These are phyloP conservation scores for Amblyteles armatorius DNA, from an alignment of 2,888 invertebrate species.

Conservation along the genomic window DNA sequence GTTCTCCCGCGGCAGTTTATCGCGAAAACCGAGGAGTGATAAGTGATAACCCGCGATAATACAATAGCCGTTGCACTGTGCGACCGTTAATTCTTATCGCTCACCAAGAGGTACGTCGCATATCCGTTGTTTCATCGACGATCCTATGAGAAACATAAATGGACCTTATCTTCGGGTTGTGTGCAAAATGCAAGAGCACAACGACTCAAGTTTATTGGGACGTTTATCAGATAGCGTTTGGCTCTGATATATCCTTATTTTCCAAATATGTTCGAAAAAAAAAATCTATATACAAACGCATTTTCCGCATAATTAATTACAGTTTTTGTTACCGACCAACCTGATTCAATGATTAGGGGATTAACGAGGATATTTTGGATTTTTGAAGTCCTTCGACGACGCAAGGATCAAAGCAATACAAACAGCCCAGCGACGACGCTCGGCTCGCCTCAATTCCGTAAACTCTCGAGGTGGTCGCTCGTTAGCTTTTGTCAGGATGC, in stretches of 20 bases:
- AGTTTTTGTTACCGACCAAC: no score
- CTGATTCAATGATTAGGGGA: not conserved
- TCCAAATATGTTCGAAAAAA: not conserved
- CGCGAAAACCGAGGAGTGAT: slow-evolving; percentile 20
- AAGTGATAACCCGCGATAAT: slow-evolving; percentile 30
- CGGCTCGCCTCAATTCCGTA: slow-evolving; percentile 28
- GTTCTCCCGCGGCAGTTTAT: slow-evolving; percentile 11
- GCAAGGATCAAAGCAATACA: slow-evolving; percentile 6
- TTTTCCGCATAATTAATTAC: no score
- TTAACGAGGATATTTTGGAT: not conserved
- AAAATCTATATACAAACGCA: not conserved
- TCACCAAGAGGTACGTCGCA: slow-evolving; percentile 31
- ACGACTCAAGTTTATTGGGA: not conserved
- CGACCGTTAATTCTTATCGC: slow-evolving; percentile 31
- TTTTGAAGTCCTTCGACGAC: slow-evolving; percentile 8
- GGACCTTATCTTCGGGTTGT: slow-evolving; percentile 1
- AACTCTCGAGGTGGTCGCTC: slow-evolving; percentile 56
- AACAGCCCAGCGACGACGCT: slow-evolving; percentile 39
- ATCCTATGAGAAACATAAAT: not conserved
- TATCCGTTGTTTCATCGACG: slow-evolving; percentile 9
- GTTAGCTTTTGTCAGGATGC: slow-evolving; percentile 65
- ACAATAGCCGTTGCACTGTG: slow-evolving; percentile 18
- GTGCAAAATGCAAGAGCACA: not conserved
- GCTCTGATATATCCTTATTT: not conserved
- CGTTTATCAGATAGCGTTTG: not conserved